Conservation (phyloP, 2,888 invertebrate genomes). For the Entomobrya proxima region DNA sequence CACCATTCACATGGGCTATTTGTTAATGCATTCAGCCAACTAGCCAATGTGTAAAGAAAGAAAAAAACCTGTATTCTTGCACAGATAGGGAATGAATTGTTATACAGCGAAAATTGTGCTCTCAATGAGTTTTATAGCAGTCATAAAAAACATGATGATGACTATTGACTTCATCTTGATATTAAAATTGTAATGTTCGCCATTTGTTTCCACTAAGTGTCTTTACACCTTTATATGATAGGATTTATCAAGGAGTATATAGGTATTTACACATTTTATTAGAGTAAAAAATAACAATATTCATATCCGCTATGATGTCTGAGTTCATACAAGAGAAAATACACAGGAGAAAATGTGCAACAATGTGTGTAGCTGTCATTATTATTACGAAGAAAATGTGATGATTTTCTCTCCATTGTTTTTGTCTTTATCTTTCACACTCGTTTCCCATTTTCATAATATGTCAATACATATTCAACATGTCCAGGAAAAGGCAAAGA, state of each 20-base stretch:
- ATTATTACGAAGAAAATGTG: slow-evolving; percentile 25
- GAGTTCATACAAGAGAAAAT: too few species aligned
- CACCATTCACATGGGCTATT: neutral
- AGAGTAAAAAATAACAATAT: slow-evolving; percentile 33
- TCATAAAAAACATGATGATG: slow-evolving; percentile 58
- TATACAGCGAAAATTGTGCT: slow-evolving; percentile 58
- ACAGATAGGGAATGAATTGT: slow-evolving; percentile 58
- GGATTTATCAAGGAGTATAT: neutral
- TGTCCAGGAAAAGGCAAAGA: slow-evolving; percentile 11
- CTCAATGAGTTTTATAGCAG: slow-evolving; percentile 62
- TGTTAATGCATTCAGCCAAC: too few species aligned
- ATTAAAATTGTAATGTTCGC: slow-evolving; percentile 63
- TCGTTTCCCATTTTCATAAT: slow-evolving; percentile 55
- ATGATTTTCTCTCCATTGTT: slow-evolving; percentile 37
- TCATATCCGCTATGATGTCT: slow-evolving; percentile 46
- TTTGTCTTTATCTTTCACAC: too few species aligned
- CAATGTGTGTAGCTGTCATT: slow-evolving; percentile 23
- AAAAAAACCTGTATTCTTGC: slow-evolving; percentile 51
- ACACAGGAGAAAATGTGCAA: neutral
- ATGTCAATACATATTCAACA: slow-evolving; percentile 50
- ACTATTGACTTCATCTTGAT: slow-evolving; percentile 54
- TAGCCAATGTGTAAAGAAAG: neutral
- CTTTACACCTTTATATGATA: slow-evolving; percentile 48
- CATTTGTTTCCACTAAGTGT: slow-evolving; percentile 55
- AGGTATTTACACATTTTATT: slow-evolving; percentile 31